Evolutionary conservation across 2,888 invertebrate genomes (phyloP), one percentile per base, ranked within the genome.

Genomic region (Zaprionus lineosus): DNA sequence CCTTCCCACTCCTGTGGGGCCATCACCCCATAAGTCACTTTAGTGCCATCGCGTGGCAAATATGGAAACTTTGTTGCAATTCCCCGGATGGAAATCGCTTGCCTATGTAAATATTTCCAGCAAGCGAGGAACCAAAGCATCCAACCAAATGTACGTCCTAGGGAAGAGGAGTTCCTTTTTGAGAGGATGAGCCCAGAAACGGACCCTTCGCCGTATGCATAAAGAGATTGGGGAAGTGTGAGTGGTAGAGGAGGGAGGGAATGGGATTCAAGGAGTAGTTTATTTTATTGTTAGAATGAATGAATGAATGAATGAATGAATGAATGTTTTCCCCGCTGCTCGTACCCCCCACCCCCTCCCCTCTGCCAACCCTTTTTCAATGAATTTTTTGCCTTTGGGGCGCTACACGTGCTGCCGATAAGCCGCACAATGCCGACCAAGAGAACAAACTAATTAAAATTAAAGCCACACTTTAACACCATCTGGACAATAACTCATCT

Each of bases 371-470:
- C 18, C 51, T n/a, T n/a, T n/a, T n/a, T n/a, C n/a, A n/a, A n/a
- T n/a, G n/a, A n/a, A n/a, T 8, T 24, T 24, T 24, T 7, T 24
- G 24, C 8, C 8, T 24, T 2, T 3, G 24, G 24, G 28, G 37
- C 31, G 46, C 36, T 36, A 37, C 37, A 58, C 18, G 50, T 51
- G 46, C 8, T 26, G n/a, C n/a, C 33, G 28, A 41, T 40, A 37
- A 14, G 39, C 56, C 19, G 6, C 29, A 28, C 39, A 69, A 36
- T 63, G 44, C 28, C 52, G 62, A 58, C 74, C 58, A 41, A 62
- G 33, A 63, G 55, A 68, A 68, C 65, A 73, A 78, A 76, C 76
- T 83, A 83, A 78, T 78, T 83, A 81, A 81, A 83, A 69, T 79
- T 62, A 48, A 60, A 81, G 70, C 53, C 53, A 64, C 81, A 76